Evolutionary conservation across 2,888 invertebrate genomes (phyloP), one percentile per base, ranked within the genome.

Genomic region (Terebella lapidaria): DNA sequence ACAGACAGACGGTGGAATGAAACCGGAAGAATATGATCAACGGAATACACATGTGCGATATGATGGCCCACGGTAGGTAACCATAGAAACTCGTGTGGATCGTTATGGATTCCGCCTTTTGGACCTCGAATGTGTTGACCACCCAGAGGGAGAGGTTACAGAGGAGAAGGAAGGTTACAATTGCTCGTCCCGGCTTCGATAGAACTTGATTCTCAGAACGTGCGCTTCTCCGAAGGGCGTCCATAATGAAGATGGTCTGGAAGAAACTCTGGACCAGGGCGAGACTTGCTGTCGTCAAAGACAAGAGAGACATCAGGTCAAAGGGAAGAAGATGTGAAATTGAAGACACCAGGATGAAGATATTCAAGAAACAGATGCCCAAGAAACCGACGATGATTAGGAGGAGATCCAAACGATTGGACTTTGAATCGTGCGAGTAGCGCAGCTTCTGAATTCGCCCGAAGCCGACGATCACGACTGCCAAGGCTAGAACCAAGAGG

Each of bases 371-470:
- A 84, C 94, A 94, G 59, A 94, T 86, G 60, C 95, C 95, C 76
- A 94, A 92, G 27, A 93, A 91, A 46, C 94, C 94, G 49, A 95
- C 90, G 73, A 94, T 89, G 57, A 95, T 86, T 66, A 95, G 83
- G 72, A 94, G 91, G 80, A 94, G 74, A 64, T 77, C 76, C 29
- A 78, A 70, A 5, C 73, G 71, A 60, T 73, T 70, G 49, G 68
- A 70, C 56, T 69, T 62, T 47, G 68, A 69, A 53, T 58, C 29
- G 20, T n/a, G 22, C 24, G 71, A 55, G 68, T 76, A 74, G 62
- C 69, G 72, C 57, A 77, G 67, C 45, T 70, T 68, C 26, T 71
- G 65, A 54, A 75, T 46, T 58, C 35, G 29, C 25, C 49, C 24
- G 49, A 61, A 59, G 52, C 45, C 29, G 35, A 53, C 52, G 46